Evolutionary conservation across 1,140 invertebrate species (phyloP).

Genomic region (Liolophura sinensis): DNA sequence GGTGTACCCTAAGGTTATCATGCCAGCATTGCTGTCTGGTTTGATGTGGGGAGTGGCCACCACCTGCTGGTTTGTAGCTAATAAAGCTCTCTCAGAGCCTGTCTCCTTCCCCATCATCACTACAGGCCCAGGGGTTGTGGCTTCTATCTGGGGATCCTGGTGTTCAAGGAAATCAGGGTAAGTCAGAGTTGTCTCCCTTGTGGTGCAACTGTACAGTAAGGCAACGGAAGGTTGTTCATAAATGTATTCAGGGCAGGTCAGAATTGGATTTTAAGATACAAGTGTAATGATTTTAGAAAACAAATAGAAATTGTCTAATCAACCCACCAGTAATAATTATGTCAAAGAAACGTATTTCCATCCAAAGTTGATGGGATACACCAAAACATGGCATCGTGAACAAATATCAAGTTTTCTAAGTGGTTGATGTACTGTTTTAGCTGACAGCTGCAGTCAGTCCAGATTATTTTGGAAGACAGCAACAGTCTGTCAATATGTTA

Average conservation of each 20-base stretch:
- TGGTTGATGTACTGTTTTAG: too few species aligned
- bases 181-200: constrained; percentile 6
- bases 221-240: neutral
- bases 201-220: neutral
- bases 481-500: too few species aligned
- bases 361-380: too few species aligned
- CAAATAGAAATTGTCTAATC: neutral
- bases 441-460: too few species aligned
- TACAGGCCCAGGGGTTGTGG: constrained; percentile 44
- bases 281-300: neutral
- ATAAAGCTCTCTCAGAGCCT: constrained; percentile 55
- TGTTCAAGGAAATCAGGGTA: constrained; percentile 52
- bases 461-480: too few species aligned
- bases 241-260: neutral
- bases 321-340: neutral
- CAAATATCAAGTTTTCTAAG: too few species aligned
- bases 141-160: constrained; percentile 42
- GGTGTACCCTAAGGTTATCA: constrained; percentile 54
- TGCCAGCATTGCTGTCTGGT: constrained; percentile 58
- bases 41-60: constrained; percentile 60
- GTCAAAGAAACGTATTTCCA: neutral
- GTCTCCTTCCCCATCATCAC: constrained; percentile 60
- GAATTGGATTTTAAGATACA: neutral
- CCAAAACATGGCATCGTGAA: too few species aligned
- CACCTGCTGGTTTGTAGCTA: constrained; percentile 59